phyloP scores from a whole-genome alignment of 2,113 vertebrate species.

The Arothron firmamentum region DNA sequence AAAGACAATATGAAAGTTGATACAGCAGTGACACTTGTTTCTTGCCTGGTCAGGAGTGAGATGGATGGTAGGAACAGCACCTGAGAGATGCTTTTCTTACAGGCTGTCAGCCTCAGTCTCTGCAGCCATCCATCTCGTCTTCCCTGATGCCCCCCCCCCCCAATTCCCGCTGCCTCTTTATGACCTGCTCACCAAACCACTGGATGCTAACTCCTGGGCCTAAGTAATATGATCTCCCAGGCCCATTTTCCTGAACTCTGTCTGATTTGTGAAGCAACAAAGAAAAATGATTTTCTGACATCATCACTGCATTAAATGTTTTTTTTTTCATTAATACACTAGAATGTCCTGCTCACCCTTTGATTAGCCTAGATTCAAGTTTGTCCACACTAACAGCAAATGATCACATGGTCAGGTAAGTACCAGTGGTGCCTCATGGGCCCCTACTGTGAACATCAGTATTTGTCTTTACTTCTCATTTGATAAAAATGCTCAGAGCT shows the following conservation, averaged over 20 bases:
- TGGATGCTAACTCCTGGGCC: slow-evolving; percentile 42
- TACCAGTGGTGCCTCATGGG: too few species aligned
- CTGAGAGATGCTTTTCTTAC: slow-evolving; percentile 68
- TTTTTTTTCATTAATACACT: too few species aligned
- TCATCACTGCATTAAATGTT: slow-evolving; percentile 42
- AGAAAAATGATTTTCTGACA: slow-evolving; percentile 16
- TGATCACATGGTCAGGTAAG: too few species aligned
- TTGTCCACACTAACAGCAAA: too few species aligned
- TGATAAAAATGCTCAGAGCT: too few species aligned
- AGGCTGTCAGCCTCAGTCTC: slow-evolving; percentile 64
- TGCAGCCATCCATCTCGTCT: slow-evolving; percentile 66
- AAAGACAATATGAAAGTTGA: slow-evolving; percentile 45
- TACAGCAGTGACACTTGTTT: slow-evolving; percentile 52
- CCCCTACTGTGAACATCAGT: too few species aligned
- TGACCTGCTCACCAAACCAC: slow-evolving; percentile 48
- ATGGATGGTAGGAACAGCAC: slow-evolving; percentile 70
- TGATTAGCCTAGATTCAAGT: too few species aligned
- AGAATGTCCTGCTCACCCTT: too few species aligned
- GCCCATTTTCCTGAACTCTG: neutral
- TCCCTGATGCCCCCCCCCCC: slow-evolving; percentile 37
- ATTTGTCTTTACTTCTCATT: too few species aligned
- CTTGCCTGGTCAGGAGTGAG: slow-evolving; percentile 61
- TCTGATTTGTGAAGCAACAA: too few species aligned
- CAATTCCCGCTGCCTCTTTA: slow-evolving; percentile 39
- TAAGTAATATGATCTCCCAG: slow-evolving; percentile 17